These are phyloP conservation scores for Phoxinus dragarum DNA, from an alignment of 2,797 vertebrate species.

Conservation along the genomic window DNA sequence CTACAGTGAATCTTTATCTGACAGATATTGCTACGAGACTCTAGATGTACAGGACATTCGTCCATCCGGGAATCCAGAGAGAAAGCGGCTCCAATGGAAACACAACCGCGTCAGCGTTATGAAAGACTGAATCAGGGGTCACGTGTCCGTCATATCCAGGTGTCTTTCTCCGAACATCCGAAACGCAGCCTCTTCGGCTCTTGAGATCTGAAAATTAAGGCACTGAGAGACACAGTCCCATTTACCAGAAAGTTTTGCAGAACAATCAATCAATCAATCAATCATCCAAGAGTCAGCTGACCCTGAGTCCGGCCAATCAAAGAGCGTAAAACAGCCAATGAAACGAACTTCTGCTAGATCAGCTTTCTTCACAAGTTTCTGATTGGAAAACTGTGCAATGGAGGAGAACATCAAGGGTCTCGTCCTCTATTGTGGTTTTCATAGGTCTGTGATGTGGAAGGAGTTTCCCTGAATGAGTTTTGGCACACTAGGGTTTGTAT, in stretches of 20 bases:
- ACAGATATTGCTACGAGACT: conserved; percentile 18
- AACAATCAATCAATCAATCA: conserved; percentile 50
- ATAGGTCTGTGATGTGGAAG: conserved; percentile 57
- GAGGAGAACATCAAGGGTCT: conserved; percentile 3
- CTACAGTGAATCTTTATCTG: neutral
- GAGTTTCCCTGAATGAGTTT: conserved; percentile 78
- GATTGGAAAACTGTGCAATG: conserved; percentile 38
- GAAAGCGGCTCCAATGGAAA: neutral
- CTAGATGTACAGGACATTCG: neutral
- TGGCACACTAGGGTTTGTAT: conserved; percentile 74
- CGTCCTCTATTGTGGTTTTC: neutral
- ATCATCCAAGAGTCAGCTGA: conserved; percentile 22
- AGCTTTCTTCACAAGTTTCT: conserved; percentile 18
- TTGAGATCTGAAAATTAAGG: conserved; percentile 58
- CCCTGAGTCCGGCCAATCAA: conserved; percentile 37
- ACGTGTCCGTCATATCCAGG: conserved; percentile 13
- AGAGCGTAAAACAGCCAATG: conserved; percentile 9
- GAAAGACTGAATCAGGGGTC: conserved; percentile 23
- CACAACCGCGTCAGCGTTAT: neutral
- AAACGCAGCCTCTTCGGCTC: neutral
- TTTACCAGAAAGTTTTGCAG: conserved; percentile 12
- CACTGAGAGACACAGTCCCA: conserved; percentile 57
- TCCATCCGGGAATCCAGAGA: neutral
- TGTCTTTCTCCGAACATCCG: neutral
- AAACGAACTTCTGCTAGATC: conserved; percentile 2